Conservation (phyloP, 2,888 invertebrate species). For the Dolichomitus sp. region DNA sequence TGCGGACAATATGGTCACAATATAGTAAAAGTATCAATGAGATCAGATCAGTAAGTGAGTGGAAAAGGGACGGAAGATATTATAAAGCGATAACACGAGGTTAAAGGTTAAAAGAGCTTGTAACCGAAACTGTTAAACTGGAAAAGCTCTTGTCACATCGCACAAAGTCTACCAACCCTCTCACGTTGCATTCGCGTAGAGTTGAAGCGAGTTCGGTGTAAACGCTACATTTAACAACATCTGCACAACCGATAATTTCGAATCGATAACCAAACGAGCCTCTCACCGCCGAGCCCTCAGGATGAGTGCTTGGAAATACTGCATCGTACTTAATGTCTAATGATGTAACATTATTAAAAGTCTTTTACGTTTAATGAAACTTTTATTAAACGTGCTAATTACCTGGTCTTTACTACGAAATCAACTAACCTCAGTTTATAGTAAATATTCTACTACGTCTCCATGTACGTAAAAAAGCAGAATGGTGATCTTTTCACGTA, state of each 20-base stretch:
- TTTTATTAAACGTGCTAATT: not conserved
- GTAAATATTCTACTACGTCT: not conserved
- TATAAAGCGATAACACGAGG: slow-evolving; percentile 24
- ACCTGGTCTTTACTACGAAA: too few species aligned
- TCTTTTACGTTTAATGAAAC: not conserved
- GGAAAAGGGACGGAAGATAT: slow-evolving; percentile 17
- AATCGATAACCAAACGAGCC: slow-evolving; percentile 4
- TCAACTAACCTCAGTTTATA: not conserved
- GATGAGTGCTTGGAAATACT: too few species aligned
- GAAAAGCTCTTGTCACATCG: slow-evolving; percentile 22
- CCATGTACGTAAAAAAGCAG: not conserved
- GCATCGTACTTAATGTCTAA: slow-evolving; percentile 8
- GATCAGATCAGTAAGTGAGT: not conserved
- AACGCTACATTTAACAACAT: not conserved
- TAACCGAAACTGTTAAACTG: slow-evolving; percentile 13
- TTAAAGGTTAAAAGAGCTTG: slow-evolving; percentile 32
- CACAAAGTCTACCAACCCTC: not conserved
- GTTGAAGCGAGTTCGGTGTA: not conserved
- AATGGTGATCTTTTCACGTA: not conserved
- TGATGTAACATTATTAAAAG: not conserved
- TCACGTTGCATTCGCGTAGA: not conserved
- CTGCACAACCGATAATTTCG: slow-evolving; percentile 13
- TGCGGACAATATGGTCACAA: slow-evolving; percentile 47
- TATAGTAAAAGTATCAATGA: slow-evolving; percentile 52
- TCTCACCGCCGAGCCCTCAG: not conserved